These are phyloP conservation scores for Phylloscopus trochilus DNA, from an alignment of 2,113 vertebrate species.

Conservation along the genomic window DNA sequence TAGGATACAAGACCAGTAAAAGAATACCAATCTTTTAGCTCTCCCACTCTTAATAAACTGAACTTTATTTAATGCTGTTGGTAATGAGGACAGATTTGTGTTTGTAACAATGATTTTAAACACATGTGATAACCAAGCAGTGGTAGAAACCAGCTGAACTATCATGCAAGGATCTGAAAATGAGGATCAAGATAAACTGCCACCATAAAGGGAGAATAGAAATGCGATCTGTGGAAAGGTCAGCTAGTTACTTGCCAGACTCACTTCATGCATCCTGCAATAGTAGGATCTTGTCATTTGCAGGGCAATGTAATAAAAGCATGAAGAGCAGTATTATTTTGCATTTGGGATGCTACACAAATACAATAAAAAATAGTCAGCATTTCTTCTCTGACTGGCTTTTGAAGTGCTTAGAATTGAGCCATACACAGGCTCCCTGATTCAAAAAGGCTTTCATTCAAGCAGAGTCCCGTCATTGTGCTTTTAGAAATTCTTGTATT, in stretches of 20 bases:
- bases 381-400: neutral
- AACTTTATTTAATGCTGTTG: slow-evolving; percentile 13
- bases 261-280: neutral
- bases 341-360: neutral
- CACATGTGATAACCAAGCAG: slow-evolving; percentile 27
- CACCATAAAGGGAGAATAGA: slow-evolving; percentile 38
- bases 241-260: slow-evolving; percentile 32
- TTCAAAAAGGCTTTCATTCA: neutral
- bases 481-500: neutral
- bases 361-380: neutral
- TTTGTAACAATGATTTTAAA: slow-evolving; percentile 59
- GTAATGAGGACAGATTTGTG: neutral
- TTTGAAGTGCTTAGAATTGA: neutral
- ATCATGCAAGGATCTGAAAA: slow-evolving; percentile 30
- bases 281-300: neutral
- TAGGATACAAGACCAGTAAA: neutral
- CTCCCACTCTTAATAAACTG: slow-evolving; percentile 1
- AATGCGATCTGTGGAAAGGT: slow-evolving; percentile 5
- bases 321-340: neutral
- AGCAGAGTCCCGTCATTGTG: neutral
- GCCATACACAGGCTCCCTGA: neutral
- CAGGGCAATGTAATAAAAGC: neutral
- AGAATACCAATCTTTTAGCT: neutral
- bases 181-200: neutral
- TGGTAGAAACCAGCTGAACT: neutral